phyloP scores from a whole-genome alignment of 1,140 invertebrate species.

The Solen grandis region DNA sequence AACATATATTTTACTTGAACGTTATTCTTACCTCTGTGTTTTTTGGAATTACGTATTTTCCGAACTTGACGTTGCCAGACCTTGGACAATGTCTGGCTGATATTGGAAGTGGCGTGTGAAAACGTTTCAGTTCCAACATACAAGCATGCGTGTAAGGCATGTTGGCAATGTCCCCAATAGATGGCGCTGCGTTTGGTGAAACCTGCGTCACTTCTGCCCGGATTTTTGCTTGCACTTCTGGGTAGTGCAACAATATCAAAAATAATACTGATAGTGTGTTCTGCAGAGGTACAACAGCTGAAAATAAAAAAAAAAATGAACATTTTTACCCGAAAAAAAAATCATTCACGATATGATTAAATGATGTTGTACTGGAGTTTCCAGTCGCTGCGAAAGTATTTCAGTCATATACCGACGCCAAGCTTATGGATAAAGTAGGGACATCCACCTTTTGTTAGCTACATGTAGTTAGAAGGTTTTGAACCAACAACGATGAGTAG shows the following conservation, averaged over 20 bases:
- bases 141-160: slow-evolving; percentile 49
- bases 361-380: too few relatives aligned
- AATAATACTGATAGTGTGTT: slow-evolving; percentile 41
- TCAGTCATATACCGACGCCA: too few relatives aligned
- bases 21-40: slow-evolving; percentile 56
- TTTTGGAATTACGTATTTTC: slow-evolving; percentile 50
- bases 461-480: too few relatives aligned
- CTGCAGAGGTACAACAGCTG: slow-evolving; percentile 46
- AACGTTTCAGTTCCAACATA: slow-evolving; percentile 54
- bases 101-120: slow-evolving; percentile 44
- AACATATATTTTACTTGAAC: too few relatives aligned
- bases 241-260: slow-evolving; percentile 44
- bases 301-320: slow-evolving; percentile 10
- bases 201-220: neutral
- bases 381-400: too few relatives aligned
- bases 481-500: too few relatives aligned
- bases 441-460: too few relatives aligned
- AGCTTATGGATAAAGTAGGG: too few relatives aligned
- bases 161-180: neutral
- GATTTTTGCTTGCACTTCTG: slow-evolving; percentile 31
- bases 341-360: too few relatives aligned
- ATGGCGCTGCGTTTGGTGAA: neutral
- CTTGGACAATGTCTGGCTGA: slow-evolving; percentile 36
- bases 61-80: slow-evolving; percentile 25
- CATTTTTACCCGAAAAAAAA: too few relatives aligned